Percentiles rank a stretch among this genome's conserved stretches.
phyloP scores from a whole-genome alignment of 2,113 vertebrate genomes.

The Notarius lentiginosus region DNA sequence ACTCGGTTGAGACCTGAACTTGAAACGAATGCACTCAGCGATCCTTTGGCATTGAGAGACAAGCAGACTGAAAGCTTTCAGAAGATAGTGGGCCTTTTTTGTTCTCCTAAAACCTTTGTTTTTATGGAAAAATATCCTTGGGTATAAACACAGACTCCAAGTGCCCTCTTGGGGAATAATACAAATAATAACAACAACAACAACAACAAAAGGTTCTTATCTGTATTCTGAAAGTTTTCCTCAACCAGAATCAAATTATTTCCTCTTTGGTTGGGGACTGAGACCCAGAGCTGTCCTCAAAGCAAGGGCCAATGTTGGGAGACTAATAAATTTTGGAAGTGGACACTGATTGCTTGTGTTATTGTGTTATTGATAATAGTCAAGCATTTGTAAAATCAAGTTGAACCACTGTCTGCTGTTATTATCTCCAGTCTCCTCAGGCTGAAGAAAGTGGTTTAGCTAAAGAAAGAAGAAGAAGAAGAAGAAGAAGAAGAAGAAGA shows the following conservation, averaged over 20 bases:
- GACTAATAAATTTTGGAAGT: background rate
- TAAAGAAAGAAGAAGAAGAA: background rate
- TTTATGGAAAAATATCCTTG: background rate
- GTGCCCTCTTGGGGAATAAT: background rate
- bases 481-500: too few relatives aligned
- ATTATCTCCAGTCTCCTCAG: constrained; percentile 24
- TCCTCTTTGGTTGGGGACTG: background rate
- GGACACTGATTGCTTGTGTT: background rate
- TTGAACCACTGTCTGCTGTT: constrained; percentile 33
- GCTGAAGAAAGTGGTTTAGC: background rate
- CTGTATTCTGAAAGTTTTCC: constrained; percentile 16
- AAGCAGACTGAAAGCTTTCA: constrained; percentile 36
- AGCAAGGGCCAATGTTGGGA: background rate
- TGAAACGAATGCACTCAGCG: constrained; percentile 25
- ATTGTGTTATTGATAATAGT: constrained; percentile 26
- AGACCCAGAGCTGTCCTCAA: background rate
- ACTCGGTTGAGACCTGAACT: constrained; percentile 31
- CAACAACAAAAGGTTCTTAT: background rate
- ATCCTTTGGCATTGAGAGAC: constrained; percentile 42
- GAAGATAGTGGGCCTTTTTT: constrained; percentile 22
- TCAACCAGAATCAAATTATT: constrained; percentile 1
- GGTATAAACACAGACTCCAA: background rate
- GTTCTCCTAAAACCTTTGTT: constrained; percentile 16
- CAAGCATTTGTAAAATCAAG: constrained; percentile 1
- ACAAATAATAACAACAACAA: background rate